Evolutionary conservation across 1,140 invertebrate genomes (phyloP).

Genomic region (Ruditapes philippinarum): DNA sequence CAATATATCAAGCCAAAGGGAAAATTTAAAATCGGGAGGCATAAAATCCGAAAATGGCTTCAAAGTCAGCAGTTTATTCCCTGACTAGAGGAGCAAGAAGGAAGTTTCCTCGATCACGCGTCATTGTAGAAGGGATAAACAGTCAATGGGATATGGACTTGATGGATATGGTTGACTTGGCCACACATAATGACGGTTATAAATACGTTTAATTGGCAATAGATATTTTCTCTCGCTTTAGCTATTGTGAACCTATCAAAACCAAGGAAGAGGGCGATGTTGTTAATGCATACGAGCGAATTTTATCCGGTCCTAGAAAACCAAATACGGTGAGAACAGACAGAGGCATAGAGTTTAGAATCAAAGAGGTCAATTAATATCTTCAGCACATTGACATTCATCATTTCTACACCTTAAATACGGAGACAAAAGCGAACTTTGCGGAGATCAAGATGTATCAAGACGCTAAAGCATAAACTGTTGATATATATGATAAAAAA

Average conservation of each 20-base stretch:
- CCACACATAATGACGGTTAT: not conserved
- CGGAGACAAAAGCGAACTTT: constrained; percentile 46
- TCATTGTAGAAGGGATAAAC: constrained; percentile 14
- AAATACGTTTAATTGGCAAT: constrained; percentile 12
- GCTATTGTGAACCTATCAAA: not conserved
- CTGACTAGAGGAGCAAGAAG: constrained; percentile 26
- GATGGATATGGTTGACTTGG: constrained; percentile 28
- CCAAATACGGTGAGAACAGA: no score
- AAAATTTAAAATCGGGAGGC: constrained; percentile 49
- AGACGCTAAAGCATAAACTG: constrained; percentile 32
- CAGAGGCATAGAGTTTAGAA: no score
- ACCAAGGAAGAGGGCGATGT: no score
- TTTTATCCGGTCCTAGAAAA: no score
- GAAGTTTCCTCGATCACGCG: not conserved
- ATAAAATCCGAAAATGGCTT: constrained; percentile 52
- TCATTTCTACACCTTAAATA: no score
- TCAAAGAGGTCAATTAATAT: no score
- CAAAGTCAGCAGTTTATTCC: constrained; percentile 55
- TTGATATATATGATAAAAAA: constrained; percentile 40
- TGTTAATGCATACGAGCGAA: no score
- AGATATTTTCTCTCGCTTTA: constrained; percentile 15
- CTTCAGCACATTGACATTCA: no score
- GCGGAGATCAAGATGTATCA: not conserved
- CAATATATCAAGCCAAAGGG: not conserved
- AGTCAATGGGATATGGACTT: constrained; percentile 47